phyloP scores from a whole-genome alignment of 2,888 invertebrate genomes.

The Drosophila algonquin region DNA sequence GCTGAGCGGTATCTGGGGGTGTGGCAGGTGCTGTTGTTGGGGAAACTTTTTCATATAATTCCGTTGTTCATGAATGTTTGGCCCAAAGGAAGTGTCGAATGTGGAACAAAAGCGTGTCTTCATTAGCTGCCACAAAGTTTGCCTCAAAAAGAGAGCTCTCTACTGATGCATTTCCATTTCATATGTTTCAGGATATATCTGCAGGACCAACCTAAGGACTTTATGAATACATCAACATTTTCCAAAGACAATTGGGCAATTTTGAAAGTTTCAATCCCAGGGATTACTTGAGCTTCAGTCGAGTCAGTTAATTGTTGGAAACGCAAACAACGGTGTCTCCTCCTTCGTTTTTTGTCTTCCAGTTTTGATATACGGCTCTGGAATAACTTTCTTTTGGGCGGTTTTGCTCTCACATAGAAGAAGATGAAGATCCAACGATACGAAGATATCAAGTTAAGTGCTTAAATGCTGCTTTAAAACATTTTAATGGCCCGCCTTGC shows the following conservation, averaged over 20 bases:
- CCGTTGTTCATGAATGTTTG: constrained; percentile 46
- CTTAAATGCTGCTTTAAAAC: constrained; percentile 76
- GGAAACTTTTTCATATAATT: constrained; percentile 54
- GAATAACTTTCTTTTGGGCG: constrained; percentile 52
- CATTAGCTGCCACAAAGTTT: constrained; percentile 19
- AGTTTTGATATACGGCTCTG: constrained; percentile 24
- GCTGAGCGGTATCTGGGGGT: neutral
- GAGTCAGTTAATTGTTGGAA: constrained; percentile 63
- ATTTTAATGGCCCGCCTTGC: constrained; percentile 63
- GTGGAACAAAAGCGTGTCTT: constrained; percentile 29
- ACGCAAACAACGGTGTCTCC: constrained; percentile 50
- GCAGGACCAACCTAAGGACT: constrained; percentile 11
- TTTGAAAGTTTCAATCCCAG: constrained; percentile 12
- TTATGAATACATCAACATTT: constrained; percentile 32
- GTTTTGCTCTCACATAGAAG: constrained; percentile 54
- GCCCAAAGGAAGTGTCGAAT: constrained; percentile 8
- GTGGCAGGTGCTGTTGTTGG: too few species aligned
- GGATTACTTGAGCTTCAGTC: constrained; percentile 20
- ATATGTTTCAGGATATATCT: neutral
- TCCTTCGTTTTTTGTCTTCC: neutral
- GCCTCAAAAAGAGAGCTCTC: neutral
- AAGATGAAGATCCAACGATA: constrained; percentile 66
- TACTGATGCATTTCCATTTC: neutral
- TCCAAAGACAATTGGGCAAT: constrained; percentile 56
- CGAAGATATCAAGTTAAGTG: constrained; percentile 73